These are phyloP conservation scores for Gymnodraco acuticeps DNA, from an alignment of 2,797 vertebrate genomes.

Conservation along the genomic window DNA sequence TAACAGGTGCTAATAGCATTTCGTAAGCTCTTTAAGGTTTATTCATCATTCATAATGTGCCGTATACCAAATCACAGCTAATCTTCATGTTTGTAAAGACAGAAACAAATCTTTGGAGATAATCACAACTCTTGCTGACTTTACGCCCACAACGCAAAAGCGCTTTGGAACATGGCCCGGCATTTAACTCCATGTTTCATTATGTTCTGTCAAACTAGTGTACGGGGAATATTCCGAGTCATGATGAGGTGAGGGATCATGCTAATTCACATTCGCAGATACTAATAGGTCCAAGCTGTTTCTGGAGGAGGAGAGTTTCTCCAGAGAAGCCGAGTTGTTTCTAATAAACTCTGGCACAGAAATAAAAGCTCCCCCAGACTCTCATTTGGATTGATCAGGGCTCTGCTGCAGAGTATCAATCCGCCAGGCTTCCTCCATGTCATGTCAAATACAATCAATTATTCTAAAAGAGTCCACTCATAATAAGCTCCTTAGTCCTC, in stretches of 20 bases:
- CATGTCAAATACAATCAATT: slow-evolving; percentile 78
- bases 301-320: slow-evolving; percentile 51
- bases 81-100: slow-evolving; percentile 52
- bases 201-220: slow-evolving; percentile 56
- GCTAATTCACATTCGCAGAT: slow-evolving; percentile 68
- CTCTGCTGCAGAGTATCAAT: slow-evolving; percentile 59
- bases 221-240: slow-evolving; percentile 58
- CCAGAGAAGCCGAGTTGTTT: slow-evolving; percentile 60
- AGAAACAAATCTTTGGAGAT: slow-evolving; percentile 44
- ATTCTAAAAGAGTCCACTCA: slow-evolving; percentile 64
- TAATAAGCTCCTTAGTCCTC: slow-evolving; percentile 55
- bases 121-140: slow-evolving; percentile 55
- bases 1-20: no score
- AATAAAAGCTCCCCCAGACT: slow-evolving; percentile 66
- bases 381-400: slow-evolving; percentile 76
- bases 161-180: slow-evolving; percentile 49
- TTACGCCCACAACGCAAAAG: slow-evolving; percentile 50
- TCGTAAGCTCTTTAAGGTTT: slow-evolving; percentile 6
- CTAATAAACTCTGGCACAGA: slow-evolving; percentile 76
- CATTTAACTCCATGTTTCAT: slow-evolving; percentile 62
- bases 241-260: slow-evolving; percentile 72
- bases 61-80: slow-evolving; percentile 36
- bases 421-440: slow-evolving; percentile 57
- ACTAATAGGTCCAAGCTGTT: slow-evolving; percentile 73
- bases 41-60: slow-evolving; percentile 47